phyloP scores from a whole-genome alignment of 2,888 invertebrate species.

The Vandiemenella viatica region DNA sequence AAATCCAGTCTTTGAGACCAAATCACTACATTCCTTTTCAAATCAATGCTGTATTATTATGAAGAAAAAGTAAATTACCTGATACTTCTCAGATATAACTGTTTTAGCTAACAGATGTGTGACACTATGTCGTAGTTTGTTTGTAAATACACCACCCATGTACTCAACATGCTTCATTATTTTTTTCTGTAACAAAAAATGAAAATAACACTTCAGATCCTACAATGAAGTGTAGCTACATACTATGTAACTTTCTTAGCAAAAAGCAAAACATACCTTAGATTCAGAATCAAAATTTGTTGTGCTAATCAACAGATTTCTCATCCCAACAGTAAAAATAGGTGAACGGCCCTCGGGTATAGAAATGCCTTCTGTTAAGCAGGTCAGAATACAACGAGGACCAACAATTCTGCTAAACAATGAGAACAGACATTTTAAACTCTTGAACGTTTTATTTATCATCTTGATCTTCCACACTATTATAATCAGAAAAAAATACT shows the following conservation, averaged over 20 bases:
- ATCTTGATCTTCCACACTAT: neutral
- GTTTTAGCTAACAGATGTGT: neutral
- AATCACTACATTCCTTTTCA: no score
- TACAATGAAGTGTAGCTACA: neutral
- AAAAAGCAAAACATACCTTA: neutral
- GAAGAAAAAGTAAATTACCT: no score
- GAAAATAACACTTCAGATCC: neutral
- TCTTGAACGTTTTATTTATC: neutral
- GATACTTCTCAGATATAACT: no score
- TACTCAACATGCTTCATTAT: neutral
- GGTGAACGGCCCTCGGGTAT: constrained; percentile 64
- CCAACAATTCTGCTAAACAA: constrained; percentile 57
- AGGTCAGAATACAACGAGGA: constrained; percentile 62
- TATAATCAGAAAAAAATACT: neutral
- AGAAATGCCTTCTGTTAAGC: constrained; percentile 50
- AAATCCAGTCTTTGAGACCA: no score
- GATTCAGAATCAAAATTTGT: constrained; percentile 30
- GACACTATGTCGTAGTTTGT: neutral
- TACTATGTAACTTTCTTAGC: neutral
- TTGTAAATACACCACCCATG: neutral
- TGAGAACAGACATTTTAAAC: neutral
- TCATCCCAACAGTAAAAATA: constrained; percentile 70
- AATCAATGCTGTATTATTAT: no score
- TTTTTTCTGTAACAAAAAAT: neutral
- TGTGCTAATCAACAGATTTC: constrained; percentile 47